phyloP scores from a whole-genome alignment of 2,888 invertebrate species.

The Neoaliturus tenellus region DNA sequence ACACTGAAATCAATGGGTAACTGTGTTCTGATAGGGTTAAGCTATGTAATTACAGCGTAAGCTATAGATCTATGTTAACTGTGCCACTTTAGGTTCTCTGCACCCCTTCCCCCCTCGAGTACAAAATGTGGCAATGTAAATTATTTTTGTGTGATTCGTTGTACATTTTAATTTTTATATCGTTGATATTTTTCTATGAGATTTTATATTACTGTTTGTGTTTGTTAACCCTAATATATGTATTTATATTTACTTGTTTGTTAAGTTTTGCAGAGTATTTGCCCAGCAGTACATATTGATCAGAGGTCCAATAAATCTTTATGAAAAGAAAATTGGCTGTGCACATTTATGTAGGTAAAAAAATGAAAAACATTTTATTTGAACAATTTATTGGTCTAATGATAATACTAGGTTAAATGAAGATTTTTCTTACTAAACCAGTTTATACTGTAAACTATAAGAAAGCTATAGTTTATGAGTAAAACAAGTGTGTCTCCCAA shows the following conservation, averaged over 20 bases:
- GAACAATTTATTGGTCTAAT: too few species aligned
- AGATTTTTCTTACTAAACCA: too few species aligned
- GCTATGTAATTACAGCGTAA: not conserved
- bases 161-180: not conserved
- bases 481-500: too few species aligned
- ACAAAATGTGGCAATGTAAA: constrained; percentile 42
- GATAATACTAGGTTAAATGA: too few species aligned
- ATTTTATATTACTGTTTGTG: constrained; percentile 7
- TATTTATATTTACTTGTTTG: constrained; percentile 8
- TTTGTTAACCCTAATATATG: constrained; percentile 10
- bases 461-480: too few species aligned
- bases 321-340: too few species aligned
- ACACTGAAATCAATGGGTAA: constrained; percentile 45
- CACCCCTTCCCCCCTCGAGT: constrained; percentile 20
- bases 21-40: constrained; percentile 45
- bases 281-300: not conserved
- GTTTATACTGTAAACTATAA: too few species aligned
- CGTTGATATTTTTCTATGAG: constrained; percentile 44
- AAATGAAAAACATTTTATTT: too few species aligned
- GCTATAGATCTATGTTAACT: constrained; percentile 45
- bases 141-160: constrained; percentile 29
- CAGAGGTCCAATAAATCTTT: too few species aligned
- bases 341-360: too few species aligned
- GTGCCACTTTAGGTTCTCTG: constrained; percentile 25
- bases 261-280: constrained; percentile 3